A percentile compares a stretch with the other conserved stretches of the same genome.
These are phyloP conservation scores for Odontocerum albicorne DNA, from an alignment of 2,888 invertebrate genomes.

Conservation along the genomic window DNA sequence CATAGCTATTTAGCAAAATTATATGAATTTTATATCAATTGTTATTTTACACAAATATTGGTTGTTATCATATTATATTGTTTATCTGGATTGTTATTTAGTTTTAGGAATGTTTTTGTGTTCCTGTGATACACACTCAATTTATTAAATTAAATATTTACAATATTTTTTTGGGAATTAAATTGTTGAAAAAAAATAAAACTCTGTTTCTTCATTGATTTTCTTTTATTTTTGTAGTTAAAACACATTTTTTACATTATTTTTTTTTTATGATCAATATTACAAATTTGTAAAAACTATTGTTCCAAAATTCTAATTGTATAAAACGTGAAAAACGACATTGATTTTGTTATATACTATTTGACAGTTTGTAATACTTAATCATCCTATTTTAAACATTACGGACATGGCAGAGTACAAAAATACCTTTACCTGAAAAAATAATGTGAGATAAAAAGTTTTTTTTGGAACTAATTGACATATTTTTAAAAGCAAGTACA, in stretches of 20 bases:
- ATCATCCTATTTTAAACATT: background rate
- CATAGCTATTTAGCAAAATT: background rate
- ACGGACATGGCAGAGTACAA: background rate
- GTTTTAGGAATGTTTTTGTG: slow-evolving; percentile 34
- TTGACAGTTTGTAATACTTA: background rate
- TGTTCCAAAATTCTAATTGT: no score
- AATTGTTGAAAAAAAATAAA: slow-evolving; percentile 21
- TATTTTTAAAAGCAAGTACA: background rate
- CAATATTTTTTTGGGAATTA: no score
- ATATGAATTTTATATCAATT: background rate
- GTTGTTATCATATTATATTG: slow-evolving; percentile 9
- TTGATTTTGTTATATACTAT: background rate
- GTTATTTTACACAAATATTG: slow-evolving; percentile 10
- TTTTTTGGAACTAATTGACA: background rate
- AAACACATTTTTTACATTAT: slow-evolving; percentile 23
- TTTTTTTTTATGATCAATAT: background rate
- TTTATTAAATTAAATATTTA: background rate
- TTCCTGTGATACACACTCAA: slow-evolving; percentile 27
- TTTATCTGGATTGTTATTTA: slow-evolving; percentile 32
- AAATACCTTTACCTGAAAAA: background rate
- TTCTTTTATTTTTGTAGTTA: slow-evolving; percentile 21
- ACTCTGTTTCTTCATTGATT: slow-evolving; percentile 2
- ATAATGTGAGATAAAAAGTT: background rate
- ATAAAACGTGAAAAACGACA: background rate
- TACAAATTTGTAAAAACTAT: slow-evolving; percentile 17